Base-by-base conservation (phyloP, 2,113 vertebrate species). In the Microtus richardsoni region DNA sequence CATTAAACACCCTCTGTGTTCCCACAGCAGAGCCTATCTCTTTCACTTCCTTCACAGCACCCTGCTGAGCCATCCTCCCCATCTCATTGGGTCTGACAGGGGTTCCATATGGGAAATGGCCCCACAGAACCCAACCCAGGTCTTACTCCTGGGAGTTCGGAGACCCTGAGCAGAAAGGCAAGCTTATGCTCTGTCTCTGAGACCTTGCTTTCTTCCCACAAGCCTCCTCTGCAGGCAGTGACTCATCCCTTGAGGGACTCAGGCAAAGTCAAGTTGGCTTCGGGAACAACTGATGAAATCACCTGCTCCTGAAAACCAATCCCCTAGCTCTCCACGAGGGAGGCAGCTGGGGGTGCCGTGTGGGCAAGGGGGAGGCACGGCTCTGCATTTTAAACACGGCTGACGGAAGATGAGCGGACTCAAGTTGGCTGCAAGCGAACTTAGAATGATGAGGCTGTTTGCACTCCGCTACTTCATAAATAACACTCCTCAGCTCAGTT, bases 401-500 rank as follows among this genome's bases (percentile, higher is more conserved):
- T 88, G 66, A 79, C 91, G 96, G 75, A 96, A 96, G 94, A 97
- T 70, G 49, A 85, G 24, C 7, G 93, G 96, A 84, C 82, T 80
- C 91, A 33, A 73, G 62, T 75, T 97, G 83, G 85, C 96, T 95
- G 93, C 87, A 94, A 47, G 96, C 91, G 89, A 96, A 96, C 97
- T 97, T 93, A 96, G 97, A 94, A 79, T 41, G 93, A 88, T 41
- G 64, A 14, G 93, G 66, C 93, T 97, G 94, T 96, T 98, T 95
- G 94, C 92, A 89, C 90, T 95, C 91, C 19, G 88, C 80, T 96
- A 88, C 93, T 92, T 97, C 96, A 95, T 97, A 98, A 98, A 97
- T 97, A 98, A 96, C 95, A 95, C 95, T 83, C 80, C 96, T 97
- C 83, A 89, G 98, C 86, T 95, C 86, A 87, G 88, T 97, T 98